A percentile compares a stretch with the other conserved stretches of the same genome.
These are phyloP conservation scores for Eriocheir sinensis DNA, from an alignment of 1,140 invertebrate species.

Conservation along the genomic window DNA sequence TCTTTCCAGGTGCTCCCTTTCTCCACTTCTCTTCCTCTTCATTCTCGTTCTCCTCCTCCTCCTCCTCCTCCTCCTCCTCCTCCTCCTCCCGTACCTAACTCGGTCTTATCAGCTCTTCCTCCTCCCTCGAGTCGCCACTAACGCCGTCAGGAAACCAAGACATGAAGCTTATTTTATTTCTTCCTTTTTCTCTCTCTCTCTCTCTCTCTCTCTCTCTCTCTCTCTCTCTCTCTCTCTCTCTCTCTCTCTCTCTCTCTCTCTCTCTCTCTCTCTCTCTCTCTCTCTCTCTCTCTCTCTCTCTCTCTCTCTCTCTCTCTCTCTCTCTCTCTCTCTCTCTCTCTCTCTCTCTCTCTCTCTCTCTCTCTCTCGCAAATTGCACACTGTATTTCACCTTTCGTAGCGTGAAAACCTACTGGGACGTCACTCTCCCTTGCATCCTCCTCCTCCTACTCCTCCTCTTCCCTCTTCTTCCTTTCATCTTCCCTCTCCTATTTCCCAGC, in stretches of 20 bases:
- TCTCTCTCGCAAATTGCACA: not conserved
- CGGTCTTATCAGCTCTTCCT: too few relatives aligned
- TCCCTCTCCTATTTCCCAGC: not conserved
- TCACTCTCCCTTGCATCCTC: not conserved
- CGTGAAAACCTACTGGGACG: too few relatives aligned
- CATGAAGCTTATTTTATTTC: not conserved
- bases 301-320: not conserved
- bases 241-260: not conserved
- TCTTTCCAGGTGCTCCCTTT: too few relatives aligned
- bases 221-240: slow-evolving; percentile 15
- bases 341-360: not conserved
- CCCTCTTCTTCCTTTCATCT: not conserved
- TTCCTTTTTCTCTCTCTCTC: slow-evolving; percentile 23
- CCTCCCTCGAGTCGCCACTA: not conserved
- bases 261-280: not conserved
- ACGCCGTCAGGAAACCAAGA: not conserved
- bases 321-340: not conserved
- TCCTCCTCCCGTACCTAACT: too few relatives aligned
- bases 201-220: slow-evolving; percentile 22
- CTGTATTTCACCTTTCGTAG: too few relatives aligned
- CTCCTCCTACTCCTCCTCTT: not conserved
- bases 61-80: not conserved
- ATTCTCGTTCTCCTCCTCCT: too few relatives aligned
- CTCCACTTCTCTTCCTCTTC: too few relatives aligned
- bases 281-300: not conserved